Conservation (phyloP, 2,113 vertebrate species). For the Corythornis cristatus region DNA sequence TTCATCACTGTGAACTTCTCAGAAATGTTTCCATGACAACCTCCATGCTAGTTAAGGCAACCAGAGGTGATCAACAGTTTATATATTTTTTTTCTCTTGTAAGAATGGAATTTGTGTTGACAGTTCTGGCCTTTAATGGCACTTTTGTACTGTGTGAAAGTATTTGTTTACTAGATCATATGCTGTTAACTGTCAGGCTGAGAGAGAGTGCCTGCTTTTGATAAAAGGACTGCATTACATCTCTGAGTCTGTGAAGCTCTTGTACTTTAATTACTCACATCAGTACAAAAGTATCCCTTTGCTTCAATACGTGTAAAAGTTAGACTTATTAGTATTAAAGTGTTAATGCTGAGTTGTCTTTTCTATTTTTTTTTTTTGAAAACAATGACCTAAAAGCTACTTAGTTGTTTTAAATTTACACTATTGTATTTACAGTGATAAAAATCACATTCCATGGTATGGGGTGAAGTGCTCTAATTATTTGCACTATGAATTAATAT, state of each 20-base stretch:
- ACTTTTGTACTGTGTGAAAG: slow-evolving; percentile 91
- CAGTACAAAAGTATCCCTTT: slow-evolving; percentile 85
- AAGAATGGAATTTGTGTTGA: slow-evolving; percentile 98
- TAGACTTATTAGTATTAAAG: slow-evolving; percentile 79
- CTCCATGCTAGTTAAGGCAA: slow-evolving; percentile 95
- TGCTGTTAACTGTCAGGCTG: slow-evolving; percentile 90
- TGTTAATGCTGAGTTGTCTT: slow-evolving; percentile 75
- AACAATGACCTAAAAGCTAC: slow-evolving; percentile 22
- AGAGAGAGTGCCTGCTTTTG: slow-evolving; percentile 88
- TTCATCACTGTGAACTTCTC: slow-evolving; percentile 90
- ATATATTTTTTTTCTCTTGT: slow-evolving; percentile 75
- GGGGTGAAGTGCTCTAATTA: slow-evolving; percentile 17
- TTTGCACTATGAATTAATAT: not conserved
- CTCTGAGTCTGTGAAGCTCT: slow-evolving; percentile 84
- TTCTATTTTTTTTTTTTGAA: slow-evolving; percentile 62
- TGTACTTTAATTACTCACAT: slow-evolving; percentile 89
- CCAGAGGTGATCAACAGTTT: slow-evolving; percentile 95
- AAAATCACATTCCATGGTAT: not conserved
- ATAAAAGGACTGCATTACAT: slow-evolving; percentile 91
- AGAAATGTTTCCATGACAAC: slow-evolving; percentile 99
- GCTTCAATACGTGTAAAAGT: slow-evolving; percentile 79
- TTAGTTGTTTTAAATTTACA: slow-evolving; percentile 30
- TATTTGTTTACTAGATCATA: slow-evolving; percentile 98
- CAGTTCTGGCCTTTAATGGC: slow-evolving; percentile 98
- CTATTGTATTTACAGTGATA: not conserved